These are phyloP conservation scores for Rhabdornis inornatus DNA, from an alignment of 2,113 vertebrate genomes.

Conservation along the genomic window DNA sequence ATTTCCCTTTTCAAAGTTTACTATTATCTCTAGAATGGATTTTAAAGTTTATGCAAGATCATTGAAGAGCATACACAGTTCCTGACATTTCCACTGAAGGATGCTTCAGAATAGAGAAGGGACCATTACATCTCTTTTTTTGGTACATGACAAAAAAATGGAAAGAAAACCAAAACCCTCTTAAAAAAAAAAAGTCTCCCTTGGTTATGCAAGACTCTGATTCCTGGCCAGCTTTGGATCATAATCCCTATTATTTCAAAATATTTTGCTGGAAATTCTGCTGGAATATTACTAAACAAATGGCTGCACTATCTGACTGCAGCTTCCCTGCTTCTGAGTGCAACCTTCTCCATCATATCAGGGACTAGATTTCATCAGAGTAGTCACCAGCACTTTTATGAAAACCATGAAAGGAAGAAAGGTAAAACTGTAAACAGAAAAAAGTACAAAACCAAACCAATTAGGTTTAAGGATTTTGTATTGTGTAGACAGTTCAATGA, in stretches of 20 bases:
- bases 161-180: background rate
- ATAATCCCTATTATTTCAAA: slow-evolving; percentile 22
- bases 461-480: background rate
- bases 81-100: background rate
- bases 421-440: background rate
- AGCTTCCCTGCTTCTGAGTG: background rate
- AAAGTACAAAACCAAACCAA: background rate
- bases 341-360: background rate
- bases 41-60: background rate
- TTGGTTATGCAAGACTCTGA: background rate
- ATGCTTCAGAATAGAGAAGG: background rate
- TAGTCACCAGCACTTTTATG: background rate
- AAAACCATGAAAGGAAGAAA: background rate
- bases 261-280: slow-evolving; percentile 10
- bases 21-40: background rate
- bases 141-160: background rate
- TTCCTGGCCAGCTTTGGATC: background rate
- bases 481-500: background rate
- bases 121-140: background rate
- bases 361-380: background rate
- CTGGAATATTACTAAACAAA: background rate
- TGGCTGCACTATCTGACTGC: background rate
- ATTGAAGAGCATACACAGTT: background rate
- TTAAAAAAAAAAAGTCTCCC: background rate
- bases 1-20: background rate